Conservation (phyloP, 2,113 vertebrate genomes). For the Lampris incognitus region DNA sequence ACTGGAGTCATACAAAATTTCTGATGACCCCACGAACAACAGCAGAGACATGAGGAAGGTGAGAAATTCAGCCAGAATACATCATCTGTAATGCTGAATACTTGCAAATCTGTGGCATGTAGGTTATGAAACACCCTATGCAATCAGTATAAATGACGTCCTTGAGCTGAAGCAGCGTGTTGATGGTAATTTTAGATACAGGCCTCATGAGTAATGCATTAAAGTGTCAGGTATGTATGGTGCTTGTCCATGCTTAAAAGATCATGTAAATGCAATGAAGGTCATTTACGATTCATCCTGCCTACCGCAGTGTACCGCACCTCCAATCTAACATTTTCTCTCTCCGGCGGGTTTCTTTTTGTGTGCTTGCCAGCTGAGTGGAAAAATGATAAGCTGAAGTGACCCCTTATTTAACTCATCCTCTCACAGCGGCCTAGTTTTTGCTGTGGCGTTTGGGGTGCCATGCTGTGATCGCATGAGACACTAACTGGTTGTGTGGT, state of each 20-base stretch:
- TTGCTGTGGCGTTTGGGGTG: conserved; percentile 46
- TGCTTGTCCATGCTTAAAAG: conserved; percentile 58
- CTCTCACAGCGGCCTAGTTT: conserved; percentile 49
- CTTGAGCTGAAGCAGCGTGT: conserved; percentile 53
- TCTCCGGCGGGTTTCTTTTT: conserved; percentile 82
- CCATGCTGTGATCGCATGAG: conserved; percentile 47
- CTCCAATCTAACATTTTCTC: conserved; percentile 75
- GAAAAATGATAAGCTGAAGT: conserved; percentile 95
- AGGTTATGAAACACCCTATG: conserved; percentile 25
- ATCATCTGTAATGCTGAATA: neutral
- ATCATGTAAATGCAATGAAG: conserved; percentile 62
- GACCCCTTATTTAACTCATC: conserved; percentile 68
- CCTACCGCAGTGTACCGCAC: conserved; percentile 35
- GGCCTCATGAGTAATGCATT: conserved; percentile 50
- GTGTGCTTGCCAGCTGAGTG: conserved; percentile 93
- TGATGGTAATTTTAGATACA: conserved; percentile 63
- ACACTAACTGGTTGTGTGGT: conserved; percentile 28
- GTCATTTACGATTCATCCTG: conserved; percentile 63
- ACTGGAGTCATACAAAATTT: conserved; percentile 94
- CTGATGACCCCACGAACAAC: conserved; percentile 95
- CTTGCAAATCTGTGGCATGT: neutral
- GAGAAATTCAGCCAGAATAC: neutral
- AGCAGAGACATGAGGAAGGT: conserved; percentile 98
- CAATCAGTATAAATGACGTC: conserved; percentile 54
- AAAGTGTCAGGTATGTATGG: conserved; percentile 45